phyloP scores from a whole-genome alignment of 2,888 invertebrate genomes.

The Phania funesta region DNA sequence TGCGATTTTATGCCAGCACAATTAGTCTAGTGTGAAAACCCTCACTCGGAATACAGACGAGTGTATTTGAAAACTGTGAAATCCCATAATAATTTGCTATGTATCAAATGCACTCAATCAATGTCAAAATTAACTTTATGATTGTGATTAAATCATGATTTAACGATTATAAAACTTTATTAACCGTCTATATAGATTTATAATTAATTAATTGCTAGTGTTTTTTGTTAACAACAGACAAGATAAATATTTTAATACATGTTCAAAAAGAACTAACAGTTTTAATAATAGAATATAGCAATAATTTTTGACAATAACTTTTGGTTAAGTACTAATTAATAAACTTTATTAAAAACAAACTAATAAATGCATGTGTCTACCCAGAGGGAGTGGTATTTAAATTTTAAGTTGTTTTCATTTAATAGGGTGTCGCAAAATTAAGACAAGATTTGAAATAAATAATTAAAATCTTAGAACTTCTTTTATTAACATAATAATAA shows the following conservation, averaged over 20 bases:
- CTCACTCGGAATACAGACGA: neutral
- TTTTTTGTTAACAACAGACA: neutral
- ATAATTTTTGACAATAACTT: neutral
- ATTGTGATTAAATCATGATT: constrained; percentile 49
- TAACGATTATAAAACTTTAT: constrained; percentile 60
- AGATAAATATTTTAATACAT: neutral
- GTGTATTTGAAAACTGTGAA: neutral
- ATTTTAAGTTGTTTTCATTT: too few relatives aligned
- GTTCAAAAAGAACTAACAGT: constrained; percentile 6
- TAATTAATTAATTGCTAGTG: constrained; percentile 36
- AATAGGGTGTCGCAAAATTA: too few relatives aligned
- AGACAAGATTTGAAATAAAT: too few relatives aligned
- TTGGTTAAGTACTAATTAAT: constrained; percentile 9
- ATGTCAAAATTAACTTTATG: neutral
- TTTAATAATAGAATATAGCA: neutral
- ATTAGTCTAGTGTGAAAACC: too few relatives aligned
- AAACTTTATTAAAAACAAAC: neutral
- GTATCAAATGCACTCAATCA: neutral
- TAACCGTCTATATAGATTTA: constrained; percentile 47
- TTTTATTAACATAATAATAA: too few relatives aligned
- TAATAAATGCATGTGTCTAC: neutral
- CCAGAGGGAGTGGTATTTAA: too few relatives aligned
- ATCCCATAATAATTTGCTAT: neutral
- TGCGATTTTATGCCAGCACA: too few relatives aligned
- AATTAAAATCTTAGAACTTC: too few relatives aligned